Conservation (phyloP, 2,113 vertebrate species). For the Limnothrissa miodon region DNA sequence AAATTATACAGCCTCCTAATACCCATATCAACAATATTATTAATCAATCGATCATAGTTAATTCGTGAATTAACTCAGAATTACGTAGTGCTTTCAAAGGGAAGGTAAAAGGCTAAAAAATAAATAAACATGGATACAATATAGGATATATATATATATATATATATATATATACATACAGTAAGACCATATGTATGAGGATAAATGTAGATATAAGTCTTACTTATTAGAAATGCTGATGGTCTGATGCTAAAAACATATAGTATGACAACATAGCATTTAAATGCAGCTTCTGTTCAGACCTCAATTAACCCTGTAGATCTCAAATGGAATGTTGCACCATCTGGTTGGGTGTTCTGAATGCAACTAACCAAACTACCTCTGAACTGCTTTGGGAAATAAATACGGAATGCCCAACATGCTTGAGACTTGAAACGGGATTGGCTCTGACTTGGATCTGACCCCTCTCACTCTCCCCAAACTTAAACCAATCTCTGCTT, state of each 20-base stretch:
- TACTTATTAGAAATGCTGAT: too few species aligned
- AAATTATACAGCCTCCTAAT: too few species aligned
- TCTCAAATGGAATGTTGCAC: background rate
- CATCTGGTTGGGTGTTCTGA: background rate
- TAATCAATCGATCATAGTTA: background rate
- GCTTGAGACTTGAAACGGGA: background rate
- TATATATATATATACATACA: too few species aligned
- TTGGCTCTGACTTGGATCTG: conserved; percentile 10
- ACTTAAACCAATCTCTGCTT: background rate
- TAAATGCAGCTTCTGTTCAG: background rate
- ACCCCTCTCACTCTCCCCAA: background rate
- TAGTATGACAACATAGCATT: background rate
- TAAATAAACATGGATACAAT: too few species aligned
- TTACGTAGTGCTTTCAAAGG: too few species aligned
- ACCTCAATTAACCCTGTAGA: background rate
- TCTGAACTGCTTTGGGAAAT: background rate
- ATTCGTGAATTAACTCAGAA: too few species aligned
- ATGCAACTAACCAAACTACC: conserved; percentile 15
- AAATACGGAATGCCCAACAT: background rate
- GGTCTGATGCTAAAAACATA: background rate
- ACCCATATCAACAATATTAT: background rate
- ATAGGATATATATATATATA: too few species aligned
- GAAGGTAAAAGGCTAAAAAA: too few species aligned
- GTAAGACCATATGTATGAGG: background rate
- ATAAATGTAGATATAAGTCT: too few species aligned